Base-by-base conservation (phyloP, 2,113 vertebrate genomes). In the Marcusenius ussheri region DNA sequence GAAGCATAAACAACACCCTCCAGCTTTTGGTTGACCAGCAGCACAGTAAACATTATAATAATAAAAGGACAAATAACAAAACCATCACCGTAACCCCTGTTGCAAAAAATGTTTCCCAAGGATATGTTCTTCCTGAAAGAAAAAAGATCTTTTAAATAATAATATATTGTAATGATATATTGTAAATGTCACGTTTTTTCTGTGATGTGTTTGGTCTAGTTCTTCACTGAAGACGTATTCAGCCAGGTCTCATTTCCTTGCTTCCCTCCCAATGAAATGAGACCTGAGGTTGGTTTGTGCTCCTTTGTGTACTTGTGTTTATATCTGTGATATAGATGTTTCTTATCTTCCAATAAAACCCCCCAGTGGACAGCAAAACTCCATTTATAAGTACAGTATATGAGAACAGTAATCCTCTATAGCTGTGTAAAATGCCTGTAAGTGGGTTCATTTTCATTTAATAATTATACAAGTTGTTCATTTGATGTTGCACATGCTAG, bases 211-310 rank as follows among this genome's bases (percentile, higher is more conserved):
- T 96, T 96, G 94, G 91, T 96, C 94, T 95, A 95, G 93, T 93
- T 95, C 94, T 94, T 94, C 95, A 95, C 93, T 93, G 94, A 95
- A 90, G 89, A 92, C 94, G 93, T 94, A 94, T 93, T 91, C 87
- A 49, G 95, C 93, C 93, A 89, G 66, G 96, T 96, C 96, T 97
- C 96, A 95, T 95, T 93, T 96, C 96, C 95, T 97, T 98, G 97
- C 94, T 21, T 98, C 97, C 97, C 97, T 98, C 97, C 97, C 97
- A 97, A 97, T 24, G 93, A 97, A 96, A 96, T 96, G 97, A 96
- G 95, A 96, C 96, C 93, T 90, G 93, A 92, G 92, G 87, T 90
- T 88, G 94, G 93, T 93, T 93, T 89, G 95, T 96, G 96, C 92
- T 91, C 1, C 90, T 0, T 91, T 90, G 95, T 94, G 95, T 96